These are phyloP conservation scores for Rallus limicola DNA, from an alignment of 2,113 vertebrate genomes.

Conservation along the genomic window DNA sequence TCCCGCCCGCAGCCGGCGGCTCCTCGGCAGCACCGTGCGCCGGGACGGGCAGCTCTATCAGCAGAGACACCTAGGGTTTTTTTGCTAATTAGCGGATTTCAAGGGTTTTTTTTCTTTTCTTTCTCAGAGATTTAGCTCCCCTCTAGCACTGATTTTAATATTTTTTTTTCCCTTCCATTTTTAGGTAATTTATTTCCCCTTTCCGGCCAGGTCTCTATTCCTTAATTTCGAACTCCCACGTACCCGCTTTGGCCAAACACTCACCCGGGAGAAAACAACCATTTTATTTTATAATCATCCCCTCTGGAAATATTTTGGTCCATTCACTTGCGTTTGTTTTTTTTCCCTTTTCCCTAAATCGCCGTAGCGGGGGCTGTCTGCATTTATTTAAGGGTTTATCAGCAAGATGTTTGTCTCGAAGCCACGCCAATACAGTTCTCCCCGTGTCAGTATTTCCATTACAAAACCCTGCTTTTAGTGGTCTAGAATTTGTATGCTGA, in stretches of 20 bases:
- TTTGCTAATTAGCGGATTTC: background rate
- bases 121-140: background rate
- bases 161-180: background rate
- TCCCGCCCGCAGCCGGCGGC: background rate
- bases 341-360: background rate
- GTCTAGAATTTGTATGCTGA: background rate
- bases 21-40: background rate
- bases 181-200: background rate
- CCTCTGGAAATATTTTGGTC: background rate
- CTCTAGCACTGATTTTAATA: background rate
- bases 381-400: background rate
- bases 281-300: background rate
- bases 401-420: background rate
- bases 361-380: background rate
- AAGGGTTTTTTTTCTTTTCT: background rate
- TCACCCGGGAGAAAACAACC: constrained; percentile 15
- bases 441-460: constrained; percentile 14
- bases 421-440: background rate
- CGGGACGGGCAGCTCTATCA: background rate
- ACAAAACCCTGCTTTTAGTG: background rate
- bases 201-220: background rate
- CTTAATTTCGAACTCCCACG: background rate
- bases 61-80: background rate
- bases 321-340: background rate
- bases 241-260: background rate